These are phyloP conservation scores for Seira musarum DNA, from an alignment of 2,888 invertebrate species.

Conservation along the genomic window DNA sequence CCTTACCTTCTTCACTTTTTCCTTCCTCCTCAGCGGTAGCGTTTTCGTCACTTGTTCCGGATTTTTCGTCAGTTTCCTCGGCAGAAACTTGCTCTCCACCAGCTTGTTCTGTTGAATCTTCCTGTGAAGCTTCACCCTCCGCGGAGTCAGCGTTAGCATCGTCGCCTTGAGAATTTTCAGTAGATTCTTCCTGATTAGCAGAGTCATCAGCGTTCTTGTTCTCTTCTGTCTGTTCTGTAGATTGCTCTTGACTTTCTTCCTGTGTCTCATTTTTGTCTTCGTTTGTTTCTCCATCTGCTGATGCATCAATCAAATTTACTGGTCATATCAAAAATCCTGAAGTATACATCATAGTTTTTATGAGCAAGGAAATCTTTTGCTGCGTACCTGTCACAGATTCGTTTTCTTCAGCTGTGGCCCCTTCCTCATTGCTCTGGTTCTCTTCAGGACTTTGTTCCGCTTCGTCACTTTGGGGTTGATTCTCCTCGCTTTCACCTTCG, in stretches of 20 bases:
- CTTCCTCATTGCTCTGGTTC: slow-evolving; percentile 68
- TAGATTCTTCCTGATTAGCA: slow-evolving; percentile 68
- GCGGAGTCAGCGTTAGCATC: slow-evolving; percentile 47
- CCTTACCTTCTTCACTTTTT: slow-evolving; percentile 68
- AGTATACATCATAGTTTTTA: too few relatives aligned
- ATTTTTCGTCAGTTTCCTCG: slow-evolving; percentile 64
- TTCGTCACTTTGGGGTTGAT: slow-evolving; percentile 72
- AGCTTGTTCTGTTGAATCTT: slow-evolving; percentile 43
- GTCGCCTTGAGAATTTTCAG: slow-evolving; percentile 15
- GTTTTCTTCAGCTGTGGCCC: not conserved
- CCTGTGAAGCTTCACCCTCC: slow-evolving; percentile 67
- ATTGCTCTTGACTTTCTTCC: slow-evolving; percentile 21
- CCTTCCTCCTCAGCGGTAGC: slow-evolving; percentile 45
- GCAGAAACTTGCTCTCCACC: slow-evolving; percentile 9
- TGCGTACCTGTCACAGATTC: too few relatives aligned
- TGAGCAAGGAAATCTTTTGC: too few relatives aligned
- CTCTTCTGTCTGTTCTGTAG: slow-evolving; percentile 53
- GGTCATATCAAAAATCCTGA: too few relatives aligned
- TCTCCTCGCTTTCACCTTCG: slow-evolving; percentile 70
- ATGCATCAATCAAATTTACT: too few relatives aligned
- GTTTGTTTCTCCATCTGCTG: slow-evolving; percentile 37
- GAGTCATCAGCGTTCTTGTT: slow-evolving; percentile 68
- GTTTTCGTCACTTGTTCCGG: slow-evolving; percentile 67
- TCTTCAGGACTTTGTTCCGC: slow-evolving; percentile 69
- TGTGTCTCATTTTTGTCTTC: slow-evolving; percentile 57